Evolutionary conservation across 2,797 vertebrate genomes (phyloP).

Genomic region (Phalanger gymnotis): DNA sequence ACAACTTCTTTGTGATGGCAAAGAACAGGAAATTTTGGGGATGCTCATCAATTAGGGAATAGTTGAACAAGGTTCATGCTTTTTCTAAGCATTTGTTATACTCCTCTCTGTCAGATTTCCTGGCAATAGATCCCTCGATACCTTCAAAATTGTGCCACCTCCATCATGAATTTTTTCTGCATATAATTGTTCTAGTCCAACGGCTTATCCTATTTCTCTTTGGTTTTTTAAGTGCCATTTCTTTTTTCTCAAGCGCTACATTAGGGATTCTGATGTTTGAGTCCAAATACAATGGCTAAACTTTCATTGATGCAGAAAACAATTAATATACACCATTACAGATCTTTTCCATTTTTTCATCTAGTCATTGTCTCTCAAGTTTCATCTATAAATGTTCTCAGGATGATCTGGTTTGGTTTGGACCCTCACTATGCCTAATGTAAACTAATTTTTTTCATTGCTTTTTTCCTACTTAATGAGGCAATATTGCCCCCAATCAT

Average conservation of each 20-base stretch:
- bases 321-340: background rate
- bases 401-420: background rate
- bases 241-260: background rate
- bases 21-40: background rate
- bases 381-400: background rate
- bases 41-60: background rate
- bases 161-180: background rate
- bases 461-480: background rate
- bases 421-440: background rate
- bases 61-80: background rate
- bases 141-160: background rate
- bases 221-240: background rate
- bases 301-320: background rate
- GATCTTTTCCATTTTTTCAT: background rate
- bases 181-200: background rate
- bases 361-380: background rate
- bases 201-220: background rate
- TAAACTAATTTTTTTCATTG: background rate
- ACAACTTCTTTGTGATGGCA: background rate
- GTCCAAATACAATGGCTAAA: background rate
- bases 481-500: background rate
- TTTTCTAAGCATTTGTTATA: background rate
- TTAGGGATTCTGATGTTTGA: background rate
- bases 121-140: background rate
- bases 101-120: background rate